Base-by-base conservation (phyloP, 2,797 vertebrate species). In the Enteromius anoplus region DNA sequence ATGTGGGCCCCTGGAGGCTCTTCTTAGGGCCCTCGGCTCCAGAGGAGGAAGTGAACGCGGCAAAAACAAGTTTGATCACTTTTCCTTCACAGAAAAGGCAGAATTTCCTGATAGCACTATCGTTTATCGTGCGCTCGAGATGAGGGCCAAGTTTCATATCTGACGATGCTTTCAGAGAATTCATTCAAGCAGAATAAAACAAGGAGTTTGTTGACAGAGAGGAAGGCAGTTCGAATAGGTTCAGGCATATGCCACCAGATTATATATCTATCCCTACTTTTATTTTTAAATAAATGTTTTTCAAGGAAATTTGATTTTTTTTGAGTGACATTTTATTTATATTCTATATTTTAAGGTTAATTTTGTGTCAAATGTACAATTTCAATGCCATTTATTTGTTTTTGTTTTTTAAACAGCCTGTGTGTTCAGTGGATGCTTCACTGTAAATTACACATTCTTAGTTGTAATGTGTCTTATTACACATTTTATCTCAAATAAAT, bases 61-160 rank as follows among this genome's bases (percentile, higher is more conserved):
- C 86, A 85, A 87, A 93, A 93, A 93, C 92, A 93, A 92, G 92
- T 90, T 88, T 85, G 87, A 86, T 89, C 87, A 75, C 90, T 91
- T 88, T 60, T 40, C 90, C 83, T 89, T 71, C 34, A 79, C n/a
- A 82, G 80, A 51, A 80, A 80, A 55, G 62, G 21, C 40, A 26
- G 15, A 68, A 29, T 76, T 80, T 88, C 71, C 81, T 84, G 71
- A 69, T 26, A 53, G 40, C 40, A 19, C 19, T 40, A 72, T 64
- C 32, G 37, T 51, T 84, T 62, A 84, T 81, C 69, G 45, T 10
- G 53, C 78, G 49, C 71, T 82, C 32, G 10, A 81, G 71, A 84
- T 51, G 79, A 73, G 65, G 84, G 75, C 66, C 45, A 65, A 32
- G 26, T 10, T 64, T 51, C 37, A 6, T 84, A 87, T 88, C 85